phyloP scores from a whole-genome alignment of 2,797 vertebrate species.

The Hapalemur alaotrensis region DNA sequence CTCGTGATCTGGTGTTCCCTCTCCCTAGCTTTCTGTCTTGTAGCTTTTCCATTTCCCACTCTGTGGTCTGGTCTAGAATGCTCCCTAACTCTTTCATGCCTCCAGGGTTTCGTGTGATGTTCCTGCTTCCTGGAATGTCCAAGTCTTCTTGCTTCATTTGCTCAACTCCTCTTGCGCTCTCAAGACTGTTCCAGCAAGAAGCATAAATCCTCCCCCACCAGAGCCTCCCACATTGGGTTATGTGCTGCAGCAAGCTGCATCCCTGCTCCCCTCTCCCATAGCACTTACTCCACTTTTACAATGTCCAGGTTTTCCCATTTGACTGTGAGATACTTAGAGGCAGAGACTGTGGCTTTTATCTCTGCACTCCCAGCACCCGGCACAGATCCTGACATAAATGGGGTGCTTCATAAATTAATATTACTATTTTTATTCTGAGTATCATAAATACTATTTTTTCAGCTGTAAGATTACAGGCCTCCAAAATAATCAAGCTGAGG shows the following conservation, averaged over 20 bases:
- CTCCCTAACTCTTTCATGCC: background rate
- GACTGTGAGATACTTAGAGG: background rate
- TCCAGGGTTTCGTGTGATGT: background rate
- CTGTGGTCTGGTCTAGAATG: background rate
- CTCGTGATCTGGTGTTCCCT: background rate
- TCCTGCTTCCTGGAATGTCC: background rate
- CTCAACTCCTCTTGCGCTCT: background rate
- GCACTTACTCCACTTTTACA: background rate
- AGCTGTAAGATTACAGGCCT: constrained; percentile 25
- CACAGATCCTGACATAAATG: background rate
- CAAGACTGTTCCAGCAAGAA: background rate
- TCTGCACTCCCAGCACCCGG: background rate
- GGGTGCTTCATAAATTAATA: constrained; percentile 25
- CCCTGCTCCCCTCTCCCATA: background rate
- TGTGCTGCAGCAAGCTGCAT: background rate
- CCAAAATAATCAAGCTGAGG: constrained; percentile 46
- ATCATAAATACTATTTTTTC: constrained; percentile 43
- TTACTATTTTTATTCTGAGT: background rate
- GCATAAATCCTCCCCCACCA: background rate
- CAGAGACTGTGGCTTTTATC: background rate
- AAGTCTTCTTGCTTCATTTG: background rate
- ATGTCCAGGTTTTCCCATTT: background rate
- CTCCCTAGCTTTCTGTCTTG: background rate
- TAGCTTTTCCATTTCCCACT: background rate
- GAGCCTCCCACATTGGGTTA: background rate